Base-by-base conservation (phyloP, 2,797 vertebrate species). In the Remorina albescens region DNA sequence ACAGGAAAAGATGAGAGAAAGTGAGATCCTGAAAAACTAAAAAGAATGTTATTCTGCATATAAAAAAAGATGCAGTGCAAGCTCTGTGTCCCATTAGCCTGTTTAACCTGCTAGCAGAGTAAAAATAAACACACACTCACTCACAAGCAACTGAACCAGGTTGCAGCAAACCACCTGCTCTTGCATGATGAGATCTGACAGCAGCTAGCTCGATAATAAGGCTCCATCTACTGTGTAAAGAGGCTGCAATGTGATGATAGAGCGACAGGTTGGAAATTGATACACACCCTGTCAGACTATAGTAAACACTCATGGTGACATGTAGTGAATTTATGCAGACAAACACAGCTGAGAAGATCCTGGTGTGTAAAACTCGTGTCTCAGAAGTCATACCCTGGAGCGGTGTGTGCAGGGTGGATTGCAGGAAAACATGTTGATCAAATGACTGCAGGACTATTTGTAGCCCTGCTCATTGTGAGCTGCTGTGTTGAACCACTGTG, bases 101-200 rank as follows among this genome's bases (percentile, higher is more conserved):
- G 44, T 73, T 72, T 74, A 55, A 74, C 71, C 69, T 54, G 51
- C 42, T 12, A 39, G 61, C 39, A 25, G 37, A 53, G 59, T 0
- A 39, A 54, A 76, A 75, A 80, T 65, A 70, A 78, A 62, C 60
- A 57, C 72, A 23, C 62, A 18, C 69, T 72, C 61, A 19, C 53
- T 74, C 59, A 32, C 37, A 59, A 58, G 57, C 51, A 57, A 51
- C 71, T 41, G 25, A 57, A 77, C 74, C 67, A 65, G 75, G 61
- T 67, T 73, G 42, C 51, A 65, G 68, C 54, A 73, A 61, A 80
- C 88, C 72, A 83, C 58, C 73, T 70, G 56, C 67, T 78, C 67
- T 72, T 74, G 80, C 76, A 42, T 61, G 79, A 88, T 76, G 78
- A 76, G 75, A 60, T 62, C 44, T 84, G 86, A 86, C 84, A 87